A percentile compares a stretch with the other conserved stretches of the same genome.
Conservation (phyloP, 2,113 vertebrate species). For the Pristiophorus japonicus region DNA sequence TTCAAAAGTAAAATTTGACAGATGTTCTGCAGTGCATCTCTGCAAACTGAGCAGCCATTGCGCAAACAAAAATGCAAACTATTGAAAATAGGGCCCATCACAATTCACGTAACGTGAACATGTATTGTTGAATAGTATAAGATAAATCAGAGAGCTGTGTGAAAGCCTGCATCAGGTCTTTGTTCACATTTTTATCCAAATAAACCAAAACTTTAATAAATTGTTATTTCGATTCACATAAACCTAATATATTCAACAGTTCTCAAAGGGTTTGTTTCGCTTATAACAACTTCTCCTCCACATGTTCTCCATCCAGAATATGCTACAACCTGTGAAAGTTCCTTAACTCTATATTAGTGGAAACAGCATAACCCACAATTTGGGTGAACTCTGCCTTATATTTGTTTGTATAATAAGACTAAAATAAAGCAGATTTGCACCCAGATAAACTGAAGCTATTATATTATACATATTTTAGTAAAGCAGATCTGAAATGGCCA, state of each 20-base stretch:
- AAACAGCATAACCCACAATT: neutral
- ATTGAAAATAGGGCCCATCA: conserved; percentile 35
- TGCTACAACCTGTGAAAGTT: neutral
- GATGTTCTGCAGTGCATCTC: conserved; percentile 13
- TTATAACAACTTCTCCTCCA: conserved; percentile 5
- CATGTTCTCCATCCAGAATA: neutral
- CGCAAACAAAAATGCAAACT: conserved; percentile 19
- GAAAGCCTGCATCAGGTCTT: conserved; percentile 30
- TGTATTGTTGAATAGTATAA: neutral
- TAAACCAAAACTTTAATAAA: conserved; percentile 9
- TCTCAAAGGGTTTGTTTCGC: conserved; percentile 16
- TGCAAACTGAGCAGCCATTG: conserved; percentile 26
- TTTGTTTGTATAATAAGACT: neutral
- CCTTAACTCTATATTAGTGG: neutral
- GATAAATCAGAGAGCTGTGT: neutral
- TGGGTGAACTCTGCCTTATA: neutral
- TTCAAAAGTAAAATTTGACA: conserved; percentile 8
- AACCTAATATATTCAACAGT: neutral
- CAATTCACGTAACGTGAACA: neutral
- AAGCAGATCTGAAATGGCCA: neutral
- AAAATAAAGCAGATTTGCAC: neutral
- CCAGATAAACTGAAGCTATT: neutral
- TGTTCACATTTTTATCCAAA: neutral
- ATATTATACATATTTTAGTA: neutral
- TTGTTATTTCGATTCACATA: neutral